Evolutionary conservation across 2,888 invertebrate genomes (phyloP), one percentile per base, ranked within the genome.

Genomic region (Lordiphosa andalusiaca): DNA sequence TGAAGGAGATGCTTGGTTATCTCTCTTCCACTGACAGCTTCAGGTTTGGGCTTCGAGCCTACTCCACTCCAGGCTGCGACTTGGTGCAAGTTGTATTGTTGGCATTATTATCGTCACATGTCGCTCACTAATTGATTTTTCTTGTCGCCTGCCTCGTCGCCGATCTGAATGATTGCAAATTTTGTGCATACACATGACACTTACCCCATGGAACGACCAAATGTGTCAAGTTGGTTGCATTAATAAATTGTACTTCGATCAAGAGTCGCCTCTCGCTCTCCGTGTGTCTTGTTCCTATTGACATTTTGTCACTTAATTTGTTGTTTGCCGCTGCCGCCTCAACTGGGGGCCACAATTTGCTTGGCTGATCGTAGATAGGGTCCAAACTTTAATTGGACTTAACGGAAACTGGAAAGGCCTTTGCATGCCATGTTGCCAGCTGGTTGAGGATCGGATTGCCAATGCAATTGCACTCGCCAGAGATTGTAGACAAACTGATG

Each of bases 51-150:
- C 42, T 61, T 13, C 6, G 40, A 46, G 51, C 46, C 51, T 30
- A 30, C 30, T 30, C 30, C 9, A 30, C 9, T 30, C 30, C 30
- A 30, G 49, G 48, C 72, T 25, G 58, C 53, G 69, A 68, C 56
- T 50, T 46, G 46, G 63, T 66, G 76, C 76, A 74, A 73, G 71
- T 83, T 83, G 85, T 85, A 83, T 82, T 83, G 81, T 78, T 78
- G 86, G 84, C 86, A 86, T 84, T 88, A 88, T 88, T 88, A 88
- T 89, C 89, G 87, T 87, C 89, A 88, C 83, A 89, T 88, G 89
- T 88, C 88, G 88, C 86, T 87, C 88, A 86, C 88, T 89, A 89
- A 89, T 89, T 89, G 89, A 89, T 89, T 89, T 89, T 89, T 88
- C 89, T 88, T 89, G 89, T 89, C 88, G 87, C 87, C 86, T 86